Evolutionary conservation across 2,888 invertebrate genomes (phyloP), one percentile per base, ranked within the genome.

Genomic region (Trichopoda pennipes): DNA sequence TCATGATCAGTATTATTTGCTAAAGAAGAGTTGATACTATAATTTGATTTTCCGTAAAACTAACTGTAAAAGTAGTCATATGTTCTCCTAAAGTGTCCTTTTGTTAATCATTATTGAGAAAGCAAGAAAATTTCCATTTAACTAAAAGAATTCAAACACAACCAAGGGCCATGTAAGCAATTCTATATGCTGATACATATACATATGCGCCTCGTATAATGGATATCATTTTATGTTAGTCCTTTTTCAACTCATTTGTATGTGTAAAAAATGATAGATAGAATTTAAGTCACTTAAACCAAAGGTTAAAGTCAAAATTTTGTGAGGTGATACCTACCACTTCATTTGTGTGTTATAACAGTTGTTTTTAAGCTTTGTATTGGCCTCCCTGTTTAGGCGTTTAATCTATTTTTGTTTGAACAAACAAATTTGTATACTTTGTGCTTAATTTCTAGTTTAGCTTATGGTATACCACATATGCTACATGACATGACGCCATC

Each of bases 391-490:
- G 12, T 53, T 23, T 53, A 6, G 23, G 6, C n/a, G 10, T 58
- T 1, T 12, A 51, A 10, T 10, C 51, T 3, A n/a, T 23, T 7
- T 55, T 9, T 49, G 49, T 64, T 28, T 21, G 12, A 49, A 32
- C n/a, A 55, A 73, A 64, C 1, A 55, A 44, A 60, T 70, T 55
- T 55, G 19, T 55, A 19, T 70, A 19, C 19, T 21, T 73, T n/a
- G 32, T 63, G 60, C 73, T 61, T 61, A 55, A 47, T 61, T 53
- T 53, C 23, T 32, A 68, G 60, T 53, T 61, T 63, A 49, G 42
- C 72, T 68, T 77, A 61, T 68, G 66, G 49, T 73, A 61, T 49
- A 76, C 72, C 76, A 68, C 80, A 76, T 66, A 73, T 69, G 68
- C 42, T 60, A 32, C 75, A 64, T 32, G 38, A 58, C 60, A 76